phyloP scores from a whole-genome alignment of 2,888 invertebrate genomes.

The Syritta pipiens region DNA sequence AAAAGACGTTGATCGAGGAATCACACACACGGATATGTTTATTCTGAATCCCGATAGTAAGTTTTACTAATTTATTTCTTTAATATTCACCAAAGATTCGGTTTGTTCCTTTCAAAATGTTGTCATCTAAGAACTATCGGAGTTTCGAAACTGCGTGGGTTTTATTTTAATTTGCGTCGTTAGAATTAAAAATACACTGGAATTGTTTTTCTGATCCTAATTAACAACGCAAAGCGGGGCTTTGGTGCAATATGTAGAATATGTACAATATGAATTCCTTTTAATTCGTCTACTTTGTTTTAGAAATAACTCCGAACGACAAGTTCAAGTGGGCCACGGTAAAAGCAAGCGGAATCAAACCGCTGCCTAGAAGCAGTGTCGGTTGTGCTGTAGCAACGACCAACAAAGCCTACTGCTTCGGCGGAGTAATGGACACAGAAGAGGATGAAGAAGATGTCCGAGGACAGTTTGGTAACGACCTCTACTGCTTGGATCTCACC shows the following conservation, averaged over 20 bases:
- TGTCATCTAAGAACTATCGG: no score
- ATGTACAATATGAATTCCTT: no score
- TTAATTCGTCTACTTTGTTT: conserved; percentile 64
- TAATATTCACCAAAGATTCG: no score
- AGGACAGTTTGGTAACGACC: conserved; percentile 90
- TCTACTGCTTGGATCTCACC: conserved; percentile 87
- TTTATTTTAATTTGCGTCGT: no score
- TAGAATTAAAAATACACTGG: no score
- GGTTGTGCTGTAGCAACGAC: conserved; percentile 83
- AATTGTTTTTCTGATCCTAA: no score
- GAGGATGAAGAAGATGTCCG: conserved; percentile 90
- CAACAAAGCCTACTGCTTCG: conserved; percentile 89
- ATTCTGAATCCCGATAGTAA: conserved; percentile 83
- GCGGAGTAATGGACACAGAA: conserved; percentile 91
- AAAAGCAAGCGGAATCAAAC: conserved; percentile 84
- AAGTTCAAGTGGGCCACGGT: conserved; percentile 87
- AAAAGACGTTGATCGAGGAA: conserved; percentile 87
- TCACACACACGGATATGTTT: conserved; percentile 86
- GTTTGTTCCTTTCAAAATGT: no score
- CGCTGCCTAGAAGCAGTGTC: conserved; percentile 86
- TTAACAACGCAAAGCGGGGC: no score
- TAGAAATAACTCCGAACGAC: conserved; percentile 83
- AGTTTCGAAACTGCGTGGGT: no score
- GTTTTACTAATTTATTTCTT: conserved; percentile 70
- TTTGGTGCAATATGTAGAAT: no score